Base-by-base conservation (phyloP, 2,888 invertebrate genomes). In the Adineta ricciae region DNA sequence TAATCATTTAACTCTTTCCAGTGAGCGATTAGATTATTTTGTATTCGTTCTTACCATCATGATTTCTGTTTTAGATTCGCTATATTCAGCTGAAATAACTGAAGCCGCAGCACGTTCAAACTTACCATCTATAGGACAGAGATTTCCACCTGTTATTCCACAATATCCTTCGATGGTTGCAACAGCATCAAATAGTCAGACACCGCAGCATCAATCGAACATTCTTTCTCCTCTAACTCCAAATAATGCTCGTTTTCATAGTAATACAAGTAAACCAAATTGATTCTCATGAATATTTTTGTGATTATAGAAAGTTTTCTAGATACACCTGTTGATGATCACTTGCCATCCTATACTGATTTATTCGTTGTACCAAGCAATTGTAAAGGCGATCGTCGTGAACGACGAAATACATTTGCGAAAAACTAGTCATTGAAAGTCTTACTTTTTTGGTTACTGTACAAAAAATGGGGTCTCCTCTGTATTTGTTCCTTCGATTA, bases 41-140 rank as follows among this genome's bases (percentile, higher is more conserved):
- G 11, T 46, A 11, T 46, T 46, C 5, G 46, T 8, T 46, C 46
- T 8, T 46, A 46, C 5, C 8, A 5, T 8, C 5, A 11, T 11
- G 11, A 46, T 46, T 46, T 46, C 5, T 46, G 46, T 46, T 46
- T 11, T 21, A 78, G 78, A 78, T 78, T 78, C 78, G n/a, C 78
- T 78, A 1, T 78, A 41, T 78, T 78, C 78, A 41, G 24, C 78
- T n/a, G 78, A 78, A 78, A 78, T 78, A 41, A 41, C 78, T n/a
- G 78, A 78, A 78, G 78, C 78, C 4, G 78, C 78, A 78, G 41
- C 41, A 41, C 5, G 38, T 1, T 41, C 41, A 7, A 41, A 38
- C n/a, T 41, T 41, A 7, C n/a, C 78, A 21, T 21, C 41, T 41
- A 38, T 41, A 78, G 41, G 41, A 21, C 78, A 78, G n/a, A 19